phyloP scores from a whole-genome alignment of 2,113 vertebrate genomes.

The Thunnus maccoyii region DNA sequence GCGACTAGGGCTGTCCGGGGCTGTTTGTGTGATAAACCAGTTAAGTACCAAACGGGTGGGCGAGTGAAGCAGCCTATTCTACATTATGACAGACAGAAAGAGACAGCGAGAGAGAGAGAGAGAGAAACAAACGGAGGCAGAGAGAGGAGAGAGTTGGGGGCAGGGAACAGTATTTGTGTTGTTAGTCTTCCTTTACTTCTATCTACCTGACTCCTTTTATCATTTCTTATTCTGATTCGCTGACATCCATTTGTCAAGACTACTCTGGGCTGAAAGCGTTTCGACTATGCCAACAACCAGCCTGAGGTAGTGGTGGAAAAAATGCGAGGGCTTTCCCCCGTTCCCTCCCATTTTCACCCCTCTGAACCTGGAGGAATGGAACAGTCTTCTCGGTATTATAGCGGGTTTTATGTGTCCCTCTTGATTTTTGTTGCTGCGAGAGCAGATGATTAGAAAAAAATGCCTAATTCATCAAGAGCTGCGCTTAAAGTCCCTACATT shows the following conservation, averaged over 20 bases:
- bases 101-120: conserved; percentile 11
- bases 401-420: conserved; percentile 51
- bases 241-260: conserved; percentile 5
- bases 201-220: conserved; percentile 7
- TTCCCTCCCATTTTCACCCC: conserved; percentile 6
- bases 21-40: conserved; percentile 58
- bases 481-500: conserved; percentile 47
- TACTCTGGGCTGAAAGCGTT: not conserved
- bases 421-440: conserved; percentile 54
- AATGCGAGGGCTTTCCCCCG: not conserved
- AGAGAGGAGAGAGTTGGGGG: conserved; percentile 39
- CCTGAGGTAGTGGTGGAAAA: conserved; percentile 9
- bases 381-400: conserved; percentile 29
- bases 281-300: conserved; percentile 3
- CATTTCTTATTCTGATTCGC: conserved; percentile 13
- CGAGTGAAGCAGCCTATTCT: conserved; percentile 49
- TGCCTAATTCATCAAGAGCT: conserved; percentile 69
- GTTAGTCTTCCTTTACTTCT: conserved; percentile 25
- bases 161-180: conserved; percentile 42
- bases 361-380: conserved; percentile 47
- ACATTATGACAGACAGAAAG: conserved; percentile 45
- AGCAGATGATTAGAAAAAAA: conserved; percentile 44
- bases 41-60: conserved; percentile 62
- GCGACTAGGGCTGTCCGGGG: conserved; percentile 43
- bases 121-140: not conserved